Evolutionary conservation across 2,113 vertebrate species (phyloP).

Genomic region (Dromaius novaehollandiae): DNA sequence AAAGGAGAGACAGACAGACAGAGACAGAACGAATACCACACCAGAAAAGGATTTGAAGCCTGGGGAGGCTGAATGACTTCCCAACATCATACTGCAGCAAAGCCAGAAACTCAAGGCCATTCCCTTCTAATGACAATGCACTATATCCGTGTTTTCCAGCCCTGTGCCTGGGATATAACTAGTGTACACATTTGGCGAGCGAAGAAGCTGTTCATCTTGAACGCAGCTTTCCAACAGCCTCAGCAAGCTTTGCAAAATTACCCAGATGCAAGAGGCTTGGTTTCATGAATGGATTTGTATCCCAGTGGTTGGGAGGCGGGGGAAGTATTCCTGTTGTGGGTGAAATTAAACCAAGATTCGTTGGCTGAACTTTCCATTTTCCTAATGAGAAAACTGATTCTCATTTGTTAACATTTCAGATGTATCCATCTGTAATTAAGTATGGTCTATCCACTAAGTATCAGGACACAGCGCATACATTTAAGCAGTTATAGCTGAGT

Average conservation of each 20-base stretch:
- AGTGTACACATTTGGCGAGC: fast-evolving
- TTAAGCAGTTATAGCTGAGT: background rate
- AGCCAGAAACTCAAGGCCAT: no score
- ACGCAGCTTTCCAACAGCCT: background rate
- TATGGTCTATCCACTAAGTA: background rate
- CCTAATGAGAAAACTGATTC: background rate
- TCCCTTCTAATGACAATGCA: no score
- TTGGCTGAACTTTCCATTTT: background rate
- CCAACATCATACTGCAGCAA: no score
- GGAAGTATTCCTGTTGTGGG: fast-evolving
- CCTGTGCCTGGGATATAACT: background rate
- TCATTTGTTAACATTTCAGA: background rate
- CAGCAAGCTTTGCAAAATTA: background rate
- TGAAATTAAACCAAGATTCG: background rate
- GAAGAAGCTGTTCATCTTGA: background rate
- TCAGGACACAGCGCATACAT: background rate
- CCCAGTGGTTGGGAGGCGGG: fast-evolving
- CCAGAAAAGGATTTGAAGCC: no score
- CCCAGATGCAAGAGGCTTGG: background rate
- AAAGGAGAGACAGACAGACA: no score
- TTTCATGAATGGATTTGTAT: background rate
- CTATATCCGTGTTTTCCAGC: background rate
- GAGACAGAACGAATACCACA: no score
- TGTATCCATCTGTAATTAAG: background rate
- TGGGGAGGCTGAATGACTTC: no score